Conservation (phyloP, 2,797 vertebrate species). For the Chelon auratus region DNA sequence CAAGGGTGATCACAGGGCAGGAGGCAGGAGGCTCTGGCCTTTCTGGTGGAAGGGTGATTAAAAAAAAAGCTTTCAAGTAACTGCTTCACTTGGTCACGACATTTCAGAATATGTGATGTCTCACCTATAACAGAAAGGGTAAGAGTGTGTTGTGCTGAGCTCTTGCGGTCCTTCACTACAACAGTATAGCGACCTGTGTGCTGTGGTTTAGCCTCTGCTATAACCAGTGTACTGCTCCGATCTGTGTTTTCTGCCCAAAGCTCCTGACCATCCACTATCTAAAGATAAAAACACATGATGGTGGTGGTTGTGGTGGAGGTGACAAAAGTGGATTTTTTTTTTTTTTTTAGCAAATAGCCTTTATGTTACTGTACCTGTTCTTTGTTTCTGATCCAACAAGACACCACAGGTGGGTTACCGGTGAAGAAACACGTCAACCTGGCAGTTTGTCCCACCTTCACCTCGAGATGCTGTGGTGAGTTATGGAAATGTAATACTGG, state of each 20-base stretch:
- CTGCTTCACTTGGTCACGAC: not conserved
- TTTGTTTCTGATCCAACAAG: constrained; percentile 87
- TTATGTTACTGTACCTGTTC: constrained; percentile 74
- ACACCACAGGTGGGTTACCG: constrained; percentile 80
- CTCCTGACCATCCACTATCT: constrained; percentile 79
- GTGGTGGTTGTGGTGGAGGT: not conserved
- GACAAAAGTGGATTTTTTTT: not conserved
- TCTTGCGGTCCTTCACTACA: constrained; percentile 80
- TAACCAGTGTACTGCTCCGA: constrained; percentile 79
- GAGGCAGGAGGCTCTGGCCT: constrained; percentile 84
- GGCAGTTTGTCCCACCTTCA: constrained; percentile 73
- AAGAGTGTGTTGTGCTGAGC: constrained; percentile 78
- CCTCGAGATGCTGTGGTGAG: constrained; percentile 74
- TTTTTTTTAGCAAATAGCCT: not conserved
- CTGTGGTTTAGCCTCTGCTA: constrained; percentile 70
- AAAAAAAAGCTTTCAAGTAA: not conserved
- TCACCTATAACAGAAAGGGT: constrained; percentile 85
- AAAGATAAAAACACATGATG: constrained; percentile 13
- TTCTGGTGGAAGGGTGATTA: constrained; percentile 67
- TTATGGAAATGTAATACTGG: constrained; percentile 73
- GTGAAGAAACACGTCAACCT: constrained; percentile 77
- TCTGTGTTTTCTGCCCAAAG: constrained; percentile 76
- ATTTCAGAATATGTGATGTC: constrained; percentile 6
- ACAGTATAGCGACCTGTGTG: constrained; percentile 84
- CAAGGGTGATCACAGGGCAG: constrained; percentile 75